Evolutionary conservation across 2,113 vertebrate species (phyloP).

Genomic region (Scopus umbretta): DNA sequence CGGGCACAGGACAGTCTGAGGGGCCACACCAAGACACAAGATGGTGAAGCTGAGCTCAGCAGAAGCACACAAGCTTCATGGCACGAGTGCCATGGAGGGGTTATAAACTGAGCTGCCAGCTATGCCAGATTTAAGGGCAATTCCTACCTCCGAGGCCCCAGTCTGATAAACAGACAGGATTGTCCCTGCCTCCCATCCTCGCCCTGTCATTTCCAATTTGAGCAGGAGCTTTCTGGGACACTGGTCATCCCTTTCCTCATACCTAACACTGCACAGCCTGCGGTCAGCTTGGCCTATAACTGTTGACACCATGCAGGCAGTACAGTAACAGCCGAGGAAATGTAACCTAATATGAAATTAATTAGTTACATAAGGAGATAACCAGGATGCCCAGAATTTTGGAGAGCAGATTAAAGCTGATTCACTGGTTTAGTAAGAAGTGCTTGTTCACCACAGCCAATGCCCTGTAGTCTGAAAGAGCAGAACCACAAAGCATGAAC

Average conservation of each 20-base stretch:
- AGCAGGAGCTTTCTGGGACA: not conserved
- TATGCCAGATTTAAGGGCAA: not conserved
- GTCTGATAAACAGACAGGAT: not conserved
- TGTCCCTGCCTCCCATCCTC: not conserved
- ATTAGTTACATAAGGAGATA: not conserved
- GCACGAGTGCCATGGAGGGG: not conserved
- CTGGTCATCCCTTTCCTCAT: not conserved
- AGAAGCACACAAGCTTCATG: not conserved
- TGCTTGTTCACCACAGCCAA: not conserved
- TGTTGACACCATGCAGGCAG: not conserved
- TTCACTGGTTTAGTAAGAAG: slow-evolving; percentile 5
- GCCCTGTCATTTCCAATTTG: not conserved
- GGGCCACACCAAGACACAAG: not conserved
- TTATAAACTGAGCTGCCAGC: not conserved
- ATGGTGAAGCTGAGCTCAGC: not conserved
- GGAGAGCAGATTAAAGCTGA: not conserved
- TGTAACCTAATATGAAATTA: not conserved
- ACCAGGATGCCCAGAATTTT: not conserved
- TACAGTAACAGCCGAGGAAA: not conserved
- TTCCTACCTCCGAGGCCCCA: not conserved
- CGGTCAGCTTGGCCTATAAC: not conserved
- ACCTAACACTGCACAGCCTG: not conserved
- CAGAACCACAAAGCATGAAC: slow-evolving; percentile 26
- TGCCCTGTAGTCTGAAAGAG: not conserved
- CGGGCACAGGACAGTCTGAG: not conserved